Evolutionary conservation across 92 coral and sea anemone species (phyloP), one percentile per base, ranked within the genome.

Genomic region (Muricea muricata): DNA sequence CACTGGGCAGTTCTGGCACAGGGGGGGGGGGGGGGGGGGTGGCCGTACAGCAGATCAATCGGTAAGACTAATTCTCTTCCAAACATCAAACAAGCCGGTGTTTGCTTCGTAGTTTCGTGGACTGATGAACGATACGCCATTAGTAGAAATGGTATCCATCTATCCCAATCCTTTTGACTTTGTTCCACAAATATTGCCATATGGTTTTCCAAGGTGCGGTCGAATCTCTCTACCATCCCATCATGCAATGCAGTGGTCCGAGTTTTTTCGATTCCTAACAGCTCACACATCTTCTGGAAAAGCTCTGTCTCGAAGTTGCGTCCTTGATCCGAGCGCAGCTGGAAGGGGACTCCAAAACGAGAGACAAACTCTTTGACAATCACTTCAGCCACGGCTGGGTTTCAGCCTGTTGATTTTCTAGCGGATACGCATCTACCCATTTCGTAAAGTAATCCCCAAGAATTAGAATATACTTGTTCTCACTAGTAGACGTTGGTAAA

Each of bases 391-490:
- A 66, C 35, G n/a, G n/a, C n/a, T n/a, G n/a, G 4, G 37, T 28
- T n/a, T n/a, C 73, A 1, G 74, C 74, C 17, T 33, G 65, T 56
- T n/a, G n/a, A n/a, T n/a, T n/a, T n/a, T n/a, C n/a, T n/a, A n/a
- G n/a, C n/a, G n/a, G n/a, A n/a, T n/a, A n/a, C n/a, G n/a, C n/a
- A n/a, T n/a, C n/a, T n/a, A n/a, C n/a, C n/a, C n/a, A n/a, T n/a
- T n/a, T n/a, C 75, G 88, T 52, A 40, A 88, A 84, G 31, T 83
- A 88, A 37, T 88, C 85, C 0, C 84, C 84, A 2, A 87, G 42
- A 1, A 87, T 79, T 7, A 86, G 83, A 65, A 87, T 73, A 75
- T 88, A 83, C 67, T 88, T 88, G 84, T 88, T 88, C 15, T 68
- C 80, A 0, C 37, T 71, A 23, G 40, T 30, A 3, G 84, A 73